A percentile compares a stretch with the other conserved stretches of the same genome.
These are phyloP conservation scores for Alviniconcha strummeri DNA, from an alignment of 2,888 invertebrate genomes.

Conservation along the genomic window DNA sequence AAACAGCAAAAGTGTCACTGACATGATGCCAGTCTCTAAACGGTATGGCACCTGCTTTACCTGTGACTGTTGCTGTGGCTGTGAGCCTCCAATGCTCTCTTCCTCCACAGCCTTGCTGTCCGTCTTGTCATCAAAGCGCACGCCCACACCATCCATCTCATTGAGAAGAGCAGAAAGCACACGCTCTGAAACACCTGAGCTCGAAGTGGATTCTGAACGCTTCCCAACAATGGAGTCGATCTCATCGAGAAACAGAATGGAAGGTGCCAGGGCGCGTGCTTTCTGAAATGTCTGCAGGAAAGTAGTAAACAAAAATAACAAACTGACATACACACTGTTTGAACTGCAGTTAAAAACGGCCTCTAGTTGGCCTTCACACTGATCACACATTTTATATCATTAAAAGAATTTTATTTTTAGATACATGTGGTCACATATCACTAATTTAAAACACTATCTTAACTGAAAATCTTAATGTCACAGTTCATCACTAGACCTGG, in stretches of 20 bases:
- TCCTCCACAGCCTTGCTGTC: constrained; percentile 22
- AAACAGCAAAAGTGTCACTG: too few relatives aligned
- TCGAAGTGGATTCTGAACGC: constrained; percentile 58
- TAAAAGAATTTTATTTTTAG: neutral
- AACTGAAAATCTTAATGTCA: too few relatives aligned
- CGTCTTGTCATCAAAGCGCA: constrained; percentile 55
- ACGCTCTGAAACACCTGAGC: constrained; percentile 77
- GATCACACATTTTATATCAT: too few relatives aligned
- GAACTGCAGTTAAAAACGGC: too few relatives aligned
- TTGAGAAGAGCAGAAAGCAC: constrained; percentile 80
- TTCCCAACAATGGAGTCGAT: constrained; percentile 75
- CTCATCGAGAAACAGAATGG: constrained; percentile 81
- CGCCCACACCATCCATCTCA: constrained; percentile 81
- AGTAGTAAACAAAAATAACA: neutral
- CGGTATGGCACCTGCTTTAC: too few relatives aligned
- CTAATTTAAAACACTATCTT: too few relatives aligned
- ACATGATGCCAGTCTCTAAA: too few relatives aligned
- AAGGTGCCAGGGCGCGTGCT: constrained; percentile 79
- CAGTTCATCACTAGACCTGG: too few relatives aligned
- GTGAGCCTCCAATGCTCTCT: too few relatives aligned
- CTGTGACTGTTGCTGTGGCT: too few relatives aligned
- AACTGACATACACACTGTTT: too few relatives aligned
- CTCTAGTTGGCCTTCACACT: too few relatives aligned
- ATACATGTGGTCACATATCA: neutral
- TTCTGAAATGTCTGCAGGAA: constrained; percentile 76